Percentiles rank a stretch among this genome's conserved stretches.
These are phyloP conservation scores for Chondrilla cf. caribensis DNA, from an alignment of 37 sponge, comb jelly and placozoan species.

Conservation along the genomic window DNA sequence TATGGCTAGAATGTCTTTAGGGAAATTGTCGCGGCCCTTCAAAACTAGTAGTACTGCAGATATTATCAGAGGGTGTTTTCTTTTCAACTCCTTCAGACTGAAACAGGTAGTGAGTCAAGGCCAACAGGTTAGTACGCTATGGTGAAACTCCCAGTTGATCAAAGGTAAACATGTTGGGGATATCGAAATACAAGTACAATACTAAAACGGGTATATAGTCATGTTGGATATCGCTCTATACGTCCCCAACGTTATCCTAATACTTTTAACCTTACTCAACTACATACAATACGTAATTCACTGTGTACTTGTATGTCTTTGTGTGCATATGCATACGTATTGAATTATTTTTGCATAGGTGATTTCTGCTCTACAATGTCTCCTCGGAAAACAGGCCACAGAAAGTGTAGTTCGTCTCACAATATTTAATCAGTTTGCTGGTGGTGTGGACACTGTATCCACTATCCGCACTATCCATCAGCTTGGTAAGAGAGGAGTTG, in stretches of 20 bases:
- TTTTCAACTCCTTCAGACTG: conserved; percentile 57
- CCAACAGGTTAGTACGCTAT: conserved; percentile 28
- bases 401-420: conserved; percentile 32
- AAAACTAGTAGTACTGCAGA: conserved; percentile 2
- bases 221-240: no score
- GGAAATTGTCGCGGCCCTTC: background rate
- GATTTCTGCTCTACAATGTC: background rate
- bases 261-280: no score
- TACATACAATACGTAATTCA: no score
- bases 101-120: conserved; percentile 40
- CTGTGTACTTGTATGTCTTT: no score
- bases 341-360: background rate
- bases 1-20: no score
- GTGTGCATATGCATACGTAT: no score
- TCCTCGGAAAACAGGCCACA: conserved; percentile 43
- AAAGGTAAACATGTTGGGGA: no score
- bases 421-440: conserved; percentile 71
- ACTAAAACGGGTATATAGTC: no score
- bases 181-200: no score
- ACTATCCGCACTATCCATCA: background rate
- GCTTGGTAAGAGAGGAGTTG: conserved; percentile 23
- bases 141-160: no score
- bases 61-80: conserved; percentile 33
- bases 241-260: no score
- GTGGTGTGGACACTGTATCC: conserved; percentile 37